phyloP scores from a whole-genome alignment of 2,888 invertebrate species.

The Selenia dentaria region DNA sequence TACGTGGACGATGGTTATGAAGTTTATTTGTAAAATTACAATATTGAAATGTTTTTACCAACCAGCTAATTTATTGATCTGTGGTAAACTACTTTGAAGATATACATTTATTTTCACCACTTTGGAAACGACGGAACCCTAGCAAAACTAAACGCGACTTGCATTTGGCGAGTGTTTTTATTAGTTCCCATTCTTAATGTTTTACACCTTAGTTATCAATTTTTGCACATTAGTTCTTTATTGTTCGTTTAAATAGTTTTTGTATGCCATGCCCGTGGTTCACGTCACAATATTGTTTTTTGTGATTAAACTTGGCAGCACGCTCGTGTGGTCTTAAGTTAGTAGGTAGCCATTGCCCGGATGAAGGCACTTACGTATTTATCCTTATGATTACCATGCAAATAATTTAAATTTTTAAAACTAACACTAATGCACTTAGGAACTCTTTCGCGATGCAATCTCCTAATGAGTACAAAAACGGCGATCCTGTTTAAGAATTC shows the following conservation, averaged over 20 bases:
- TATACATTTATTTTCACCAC: too few species aligned
- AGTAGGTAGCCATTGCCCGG: background rate
- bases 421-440: constrained; percentile 43
- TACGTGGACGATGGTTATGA: too few species aligned
- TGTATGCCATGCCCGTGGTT: background rate
- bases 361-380: constrained; percentile 16
- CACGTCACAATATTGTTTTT: constrained; percentile 5
- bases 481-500: constrained; percentile 68
- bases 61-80: too few species aligned
- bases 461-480: constrained; percentile 56
- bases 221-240: background rate
- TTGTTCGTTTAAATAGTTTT: background rate
- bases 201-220: background rate
- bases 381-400: constrained; percentile 24
- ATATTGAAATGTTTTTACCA: too few species aligned
- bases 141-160: too few species aligned
- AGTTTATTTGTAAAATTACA: too few species aligned
- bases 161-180: too few species aligned
- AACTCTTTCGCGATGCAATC: constrained; percentile 47
- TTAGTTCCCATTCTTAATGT: background rate
- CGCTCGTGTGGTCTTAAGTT: background rate
- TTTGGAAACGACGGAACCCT: too few species aligned
- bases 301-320: constrained; percentile 1
- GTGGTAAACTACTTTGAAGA: too few species aligned
- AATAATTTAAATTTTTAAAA: constrained; percentile 38